Base-by-base conservation (phyloP, 2,888 invertebrate species). In the Abrostola tripartita region DNA sequence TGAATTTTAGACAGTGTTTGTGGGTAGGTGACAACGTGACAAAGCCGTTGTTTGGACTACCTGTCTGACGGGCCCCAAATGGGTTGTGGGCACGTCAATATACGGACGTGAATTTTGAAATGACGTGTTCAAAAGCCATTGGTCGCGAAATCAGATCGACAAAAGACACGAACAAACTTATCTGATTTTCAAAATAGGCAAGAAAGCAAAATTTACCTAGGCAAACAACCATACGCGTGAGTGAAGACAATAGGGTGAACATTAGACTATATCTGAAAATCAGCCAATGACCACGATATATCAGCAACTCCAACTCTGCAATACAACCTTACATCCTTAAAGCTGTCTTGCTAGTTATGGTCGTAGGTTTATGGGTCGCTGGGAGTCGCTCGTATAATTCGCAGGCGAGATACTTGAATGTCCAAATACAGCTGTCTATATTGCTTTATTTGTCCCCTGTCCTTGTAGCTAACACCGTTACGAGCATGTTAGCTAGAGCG, bases 371-470 rank as follows among this genome's bases (percentile, higher is more conserved):
- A 82, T 79, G 75, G 78, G 76, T 74, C 76, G 73, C 65, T 55
- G 51, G 60, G 61, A 76, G 69, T 67, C 50, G 68, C 66, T 74
- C 78, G 71, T 74, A 79, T 82, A 78, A 79, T 72, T 75, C 66
- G 64, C 69, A 70, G 71, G 52, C 67, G 58, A 74, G 73, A 74
- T 71, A 78, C 78, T 80, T 56, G 78, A 74, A 71, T 79, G 74
- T 63, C 81, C 85, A 81, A 85, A 83, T 82, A 84, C 79, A 85
- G 82, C 74, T 70, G 79, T 80, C 78, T 78, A 79, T 81, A 84
- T 82, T 78, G 71, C 81, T 85, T 81, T 84, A 85, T 84, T 81
- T 78, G 84, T 74, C 70, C 60, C 59, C 60, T 42, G 78, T 76
- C 76, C 79, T 80, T 81, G 80, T 80, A 68, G 76, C 62, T 65